These are phyloP conservation scores for Drosophila teissieri DNA, from an alignment of 1,140 invertebrate species.

Conservation along the genomic window DNA sequence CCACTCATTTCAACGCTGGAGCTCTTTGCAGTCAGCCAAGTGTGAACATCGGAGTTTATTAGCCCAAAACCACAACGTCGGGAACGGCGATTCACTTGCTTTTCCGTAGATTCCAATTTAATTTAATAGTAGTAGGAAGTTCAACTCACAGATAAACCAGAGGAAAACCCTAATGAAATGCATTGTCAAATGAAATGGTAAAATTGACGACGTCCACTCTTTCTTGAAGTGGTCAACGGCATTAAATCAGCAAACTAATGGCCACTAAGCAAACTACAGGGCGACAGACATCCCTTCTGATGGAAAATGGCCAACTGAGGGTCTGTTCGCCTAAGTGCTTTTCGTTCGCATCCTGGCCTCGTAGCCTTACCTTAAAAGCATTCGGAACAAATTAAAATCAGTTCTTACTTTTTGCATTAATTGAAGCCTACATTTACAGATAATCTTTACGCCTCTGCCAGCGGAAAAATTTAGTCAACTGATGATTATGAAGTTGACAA, in stretches of 20 bases:
- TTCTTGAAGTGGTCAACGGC: conserved; percentile 73
- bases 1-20: conserved; percentile 3
- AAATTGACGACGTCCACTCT: conserved; percentile 80
- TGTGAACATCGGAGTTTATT: conserved; percentile 76
- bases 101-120: conserved; percentile 59
- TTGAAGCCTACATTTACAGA: conserved; percentile 52
- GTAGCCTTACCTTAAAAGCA: conserved; percentile 77
- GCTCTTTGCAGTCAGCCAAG: conserved; percentile 64
- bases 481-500: too few species aligned
- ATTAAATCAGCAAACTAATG: conserved; percentile 82
- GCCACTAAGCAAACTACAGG: conserved; percentile 72
- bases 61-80: conserved; percentile 61
- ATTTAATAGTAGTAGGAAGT: conserved; percentile 63
- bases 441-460: not conserved
- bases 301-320: conserved; percentile 19
- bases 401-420: conserved; percentile 79
- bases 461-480: too few species aligned
- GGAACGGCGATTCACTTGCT: not conserved
- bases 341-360: conserved; percentile 34
- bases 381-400: conserved; percentile 82
- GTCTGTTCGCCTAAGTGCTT: conserved; percentile 10
- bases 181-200: conserved; percentile 83
- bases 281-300: conserved; percentile 12
- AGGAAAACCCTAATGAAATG: conserved; percentile 71
- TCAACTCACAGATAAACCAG: conserved; percentile 32